Evolutionary conservation across 2,113 vertebrate genomes (phyloP).

Genomic region (Spea multiplicata): DNA sequence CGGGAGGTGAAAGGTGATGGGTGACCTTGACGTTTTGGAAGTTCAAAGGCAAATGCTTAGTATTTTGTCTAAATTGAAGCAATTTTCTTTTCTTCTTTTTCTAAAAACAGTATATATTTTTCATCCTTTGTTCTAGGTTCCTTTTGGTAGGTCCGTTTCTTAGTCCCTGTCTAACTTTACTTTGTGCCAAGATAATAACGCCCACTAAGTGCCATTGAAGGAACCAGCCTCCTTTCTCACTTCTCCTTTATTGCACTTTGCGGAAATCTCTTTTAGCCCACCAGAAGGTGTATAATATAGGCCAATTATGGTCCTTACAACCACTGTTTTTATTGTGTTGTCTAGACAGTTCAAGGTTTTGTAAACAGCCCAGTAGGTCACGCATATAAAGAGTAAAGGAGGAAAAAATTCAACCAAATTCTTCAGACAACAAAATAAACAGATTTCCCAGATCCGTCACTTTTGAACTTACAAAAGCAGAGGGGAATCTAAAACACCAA

Average conservation of each 20-base stretch:
- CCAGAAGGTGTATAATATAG: conserved; percentile 91
- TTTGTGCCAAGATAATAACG: conserved; percentile 53
- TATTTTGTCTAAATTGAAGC: conserved; percentile 64
- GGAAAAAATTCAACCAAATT: conserved; percentile 55
- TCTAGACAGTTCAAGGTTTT: conserved; percentile 99
- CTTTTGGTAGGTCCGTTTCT: conserved; percentile 47
- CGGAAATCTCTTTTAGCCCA: conserved; percentile 79
- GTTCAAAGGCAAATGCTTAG: conserved; percentile 82
- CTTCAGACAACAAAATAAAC: conserved; percentile 54
- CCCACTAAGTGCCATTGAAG: conserved; percentile 57
- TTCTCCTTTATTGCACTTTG: conserved; percentile 76
- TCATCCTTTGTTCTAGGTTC: conserved; percentile 39
- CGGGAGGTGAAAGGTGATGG: conserved; percentile 82
- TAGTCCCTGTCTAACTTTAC: conserved; percentile 56
- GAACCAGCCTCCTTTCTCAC: conserved; percentile 66
- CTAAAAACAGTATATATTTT: conserved; percentile 47
- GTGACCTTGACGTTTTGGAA: conserved; percentile 89
- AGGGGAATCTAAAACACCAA: conserved; percentile 11
- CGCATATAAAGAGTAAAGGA: conserved; percentile 66
- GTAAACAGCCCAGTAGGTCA: conserved; percentile 88
- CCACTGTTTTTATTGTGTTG: conserved; percentile 92
- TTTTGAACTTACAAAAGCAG: conserved; percentile 16
- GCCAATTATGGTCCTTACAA: conserved; percentile 97
- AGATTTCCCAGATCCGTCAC: conserved; percentile 48
- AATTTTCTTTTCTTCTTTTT: conserved; percentile 47